A percentile compares a stretch with the other conserved stretches of the same genome.
phyloP scores from a whole-genome alignment of 2,888 invertebrate genomes.

The Acleris laterana region DNA sequence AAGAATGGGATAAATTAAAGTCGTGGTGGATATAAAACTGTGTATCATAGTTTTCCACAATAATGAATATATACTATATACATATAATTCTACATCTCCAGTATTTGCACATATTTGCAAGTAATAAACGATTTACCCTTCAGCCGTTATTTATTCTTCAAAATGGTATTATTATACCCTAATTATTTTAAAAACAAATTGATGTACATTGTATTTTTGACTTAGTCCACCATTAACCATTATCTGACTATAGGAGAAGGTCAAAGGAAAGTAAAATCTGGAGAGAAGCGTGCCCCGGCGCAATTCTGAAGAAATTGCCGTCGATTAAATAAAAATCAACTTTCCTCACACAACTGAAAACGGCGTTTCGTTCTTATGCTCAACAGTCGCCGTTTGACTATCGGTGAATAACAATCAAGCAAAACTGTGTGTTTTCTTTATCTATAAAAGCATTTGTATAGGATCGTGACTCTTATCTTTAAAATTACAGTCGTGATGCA shows the following conservation, averaged over 20 bases:
- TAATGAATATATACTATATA: too few relatives aligned
- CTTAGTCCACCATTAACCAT: background rate
- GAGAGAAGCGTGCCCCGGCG: background rate
- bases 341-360: constrained; percentile 24
- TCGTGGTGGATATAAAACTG: too few relatives aligned
- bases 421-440: constrained; percentile 21
- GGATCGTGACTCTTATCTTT: constrained; percentile 50
- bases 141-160: too few relatives aligned
- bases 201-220: too few relatives aligned
- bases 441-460: constrained; percentile 4
- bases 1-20: too few relatives aligned
- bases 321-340: constrained; percentile 30
- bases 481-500: constrained; percentile 44
- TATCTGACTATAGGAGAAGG: constrained; percentile 2
- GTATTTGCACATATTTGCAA: too few relatives aligned
- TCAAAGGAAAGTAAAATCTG: constrained; percentile 19
- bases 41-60: too few relatives aligned
- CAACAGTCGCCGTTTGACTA: constrained; percentile 11
- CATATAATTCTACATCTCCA: too few relatives aligned
- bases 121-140: too few relatives aligned
- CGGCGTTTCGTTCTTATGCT: constrained; percentile 8
- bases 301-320: constrained; percentile 23
- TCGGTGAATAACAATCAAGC: constrained; percentile 25
- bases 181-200: too few relatives aligned
- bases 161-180: too few relatives aligned